A percentile compares a stretch with the other conserved stretches of the same genome.
phyloP scores from a whole-genome alignment of 2,888 invertebrate genomes.

The Stenoptilia bipunctidactyla region DNA sequence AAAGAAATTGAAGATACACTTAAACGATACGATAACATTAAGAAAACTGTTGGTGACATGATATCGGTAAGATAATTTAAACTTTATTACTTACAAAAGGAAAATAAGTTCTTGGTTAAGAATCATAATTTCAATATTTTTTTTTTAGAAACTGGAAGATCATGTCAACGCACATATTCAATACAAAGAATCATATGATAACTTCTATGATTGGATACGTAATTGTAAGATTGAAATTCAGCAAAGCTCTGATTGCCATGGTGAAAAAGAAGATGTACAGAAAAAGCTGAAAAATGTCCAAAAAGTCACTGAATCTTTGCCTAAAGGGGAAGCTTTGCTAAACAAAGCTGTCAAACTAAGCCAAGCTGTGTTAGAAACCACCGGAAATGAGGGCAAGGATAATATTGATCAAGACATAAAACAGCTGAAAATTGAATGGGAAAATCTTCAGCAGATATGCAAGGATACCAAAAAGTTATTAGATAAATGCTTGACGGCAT shows the following conservation, averaged over 20 bases:
- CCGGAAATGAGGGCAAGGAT: conserved; percentile 87
- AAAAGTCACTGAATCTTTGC: conserved; percentile 76
- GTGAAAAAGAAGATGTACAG: conserved; percentile 83
- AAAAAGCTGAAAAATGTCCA: conserved; percentile 82
- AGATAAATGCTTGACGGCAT: conserved; percentile 81
- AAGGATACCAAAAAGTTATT: conserved; percentile 82
- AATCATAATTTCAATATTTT: conserved; percentile 3
- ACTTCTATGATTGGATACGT: conserved; percentile 88
- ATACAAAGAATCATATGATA: conserved; percentile 86
- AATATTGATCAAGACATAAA: conserved; percentile 84
- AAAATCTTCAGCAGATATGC: conserved; percentile 80
- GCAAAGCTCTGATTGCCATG: conserved; percentile 88
- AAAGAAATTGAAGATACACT: conserved; percentile 79
- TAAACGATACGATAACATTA: conserved; percentile 78
- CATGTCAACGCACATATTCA: conserved; percentile 90
- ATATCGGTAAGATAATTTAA: conserved; percentile 65
- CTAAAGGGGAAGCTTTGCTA: conserved; percentile 79
- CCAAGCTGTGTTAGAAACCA: conserved; percentile 79
- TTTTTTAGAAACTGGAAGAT: conserved; percentile 78
- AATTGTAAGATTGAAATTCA: conserved; percentile 85
- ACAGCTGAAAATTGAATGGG: conserved; percentile 85
- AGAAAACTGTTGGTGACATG: conserved; percentile 74
- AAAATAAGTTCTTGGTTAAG: not conserved
- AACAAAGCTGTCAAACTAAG: conserved; percentile 81
- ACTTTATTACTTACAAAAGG: not conserved